Evolutionary conservation across 92 coral and sea anemone species (phyloP).

Genomic region (Epizoanthus ramosus): DNA sequence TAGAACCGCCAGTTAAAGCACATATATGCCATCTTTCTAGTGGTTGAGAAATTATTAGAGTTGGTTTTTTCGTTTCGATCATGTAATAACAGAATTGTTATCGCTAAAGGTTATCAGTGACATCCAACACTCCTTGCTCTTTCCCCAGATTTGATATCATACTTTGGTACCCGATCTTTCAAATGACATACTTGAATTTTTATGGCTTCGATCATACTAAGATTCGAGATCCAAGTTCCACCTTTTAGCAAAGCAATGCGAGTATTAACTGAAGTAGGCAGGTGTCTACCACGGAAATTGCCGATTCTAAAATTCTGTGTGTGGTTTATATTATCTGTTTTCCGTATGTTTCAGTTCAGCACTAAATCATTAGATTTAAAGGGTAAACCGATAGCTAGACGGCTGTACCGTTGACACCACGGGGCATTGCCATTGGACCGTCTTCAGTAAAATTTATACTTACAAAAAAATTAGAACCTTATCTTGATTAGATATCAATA

Average conservation of each 20-base stretch:
- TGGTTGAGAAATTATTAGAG: background rate
- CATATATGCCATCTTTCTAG: background rate
- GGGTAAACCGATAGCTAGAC: background rate
- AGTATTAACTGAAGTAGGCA: background rate
- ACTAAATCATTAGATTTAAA: background rate
- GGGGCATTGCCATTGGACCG: constrained; percentile 13
- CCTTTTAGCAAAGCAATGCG: background rate
- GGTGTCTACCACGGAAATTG: background rate
- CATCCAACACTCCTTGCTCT: constrained; percentile 27
- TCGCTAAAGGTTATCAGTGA: constrained; percentile 45
- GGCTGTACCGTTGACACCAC: constrained; percentile 1
- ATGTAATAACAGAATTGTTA: constrained; percentile 3
- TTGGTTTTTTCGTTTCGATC: background rate
- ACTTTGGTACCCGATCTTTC: constrained; percentile 16
- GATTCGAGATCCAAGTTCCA: background rate
- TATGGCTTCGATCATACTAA: background rate
- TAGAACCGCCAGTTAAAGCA: background rate
- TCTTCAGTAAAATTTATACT: background rate
- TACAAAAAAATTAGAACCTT: background rate
- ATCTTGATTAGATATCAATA: constrained; percentile 5
- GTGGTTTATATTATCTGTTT: background rate
- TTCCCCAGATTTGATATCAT: constrained; percentile 15
- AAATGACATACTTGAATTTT: constrained; percentile 8
- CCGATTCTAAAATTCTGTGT: background rate
- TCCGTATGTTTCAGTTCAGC: background rate